Percentiles rank a stretch among this genome's conserved stretches.
phyloP scores from a whole-genome alignment of 1,140 invertebrate genomes.

The Drosophila pallidifrons region DNA sequence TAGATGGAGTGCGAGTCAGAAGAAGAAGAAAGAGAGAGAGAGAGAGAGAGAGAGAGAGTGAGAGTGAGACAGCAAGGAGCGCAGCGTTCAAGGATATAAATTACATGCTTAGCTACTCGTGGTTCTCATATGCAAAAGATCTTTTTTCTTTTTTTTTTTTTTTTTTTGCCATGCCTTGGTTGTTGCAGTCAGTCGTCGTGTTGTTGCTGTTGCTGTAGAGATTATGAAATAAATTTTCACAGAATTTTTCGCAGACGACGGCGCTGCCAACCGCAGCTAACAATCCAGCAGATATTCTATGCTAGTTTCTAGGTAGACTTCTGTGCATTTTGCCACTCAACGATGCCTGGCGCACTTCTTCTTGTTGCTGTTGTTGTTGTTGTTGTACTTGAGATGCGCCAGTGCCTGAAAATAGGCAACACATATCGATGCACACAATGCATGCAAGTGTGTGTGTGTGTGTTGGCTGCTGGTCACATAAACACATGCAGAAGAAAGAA shows the following conservation, averaged over 20 bases:
- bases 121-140: conserved; percentile 58
- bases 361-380: conserved; percentile 40
- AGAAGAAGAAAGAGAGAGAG: not conserved
- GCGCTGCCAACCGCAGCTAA: conserved; percentile 43
- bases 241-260: conserved; percentile 73
- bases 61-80: not conserved
- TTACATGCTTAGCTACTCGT: conserved; percentile 64
- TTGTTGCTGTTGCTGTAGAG: conserved; percentile 39
- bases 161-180: conserved; percentile 27
- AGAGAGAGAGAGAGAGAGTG: not conserved
- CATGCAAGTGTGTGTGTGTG: not conserved
- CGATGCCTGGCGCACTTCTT: conserved; percentile 40
- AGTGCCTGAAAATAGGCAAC: conserved; percentile 61
- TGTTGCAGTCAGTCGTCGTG: conserved; percentile 23
- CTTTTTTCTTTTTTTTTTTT: conserved; percentile 26
- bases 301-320: conserved; percentile 45
- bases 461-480: conserved; percentile 25
- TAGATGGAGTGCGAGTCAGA: not conserved
- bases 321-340: conserved; percentile 41
- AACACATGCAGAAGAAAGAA: conserved; percentile 40
- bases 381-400: conserved; percentile 72
- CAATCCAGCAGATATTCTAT: conserved; percentile 42
- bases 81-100: conserved; percentile 52
- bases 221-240: conserved; percentile 81
- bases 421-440: conserved; percentile 49